A percentile compares a stretch with the other conserved stretches of the same genome.
phyloP scores from a whole-genome alignment of 2,888 invertebrate genomes.

The Junonia oenone region DNA sequence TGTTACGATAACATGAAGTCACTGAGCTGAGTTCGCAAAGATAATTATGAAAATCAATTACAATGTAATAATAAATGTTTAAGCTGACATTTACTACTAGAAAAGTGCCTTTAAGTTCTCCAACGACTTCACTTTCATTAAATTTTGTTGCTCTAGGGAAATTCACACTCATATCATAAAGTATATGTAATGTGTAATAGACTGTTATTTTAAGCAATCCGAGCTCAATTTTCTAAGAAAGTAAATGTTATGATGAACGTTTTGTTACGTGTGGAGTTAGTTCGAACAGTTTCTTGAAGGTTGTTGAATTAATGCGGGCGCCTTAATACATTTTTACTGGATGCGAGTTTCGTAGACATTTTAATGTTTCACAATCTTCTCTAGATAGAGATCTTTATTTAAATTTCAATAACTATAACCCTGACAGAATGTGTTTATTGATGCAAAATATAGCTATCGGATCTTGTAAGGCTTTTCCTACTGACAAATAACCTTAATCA shows the following conservation, averaged over 20 bases:
- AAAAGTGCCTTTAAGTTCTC: constrained; percentile 9
- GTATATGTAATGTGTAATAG: not conserved
- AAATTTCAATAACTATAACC: too few relatives aligned
- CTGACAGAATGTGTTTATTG: not conserved
- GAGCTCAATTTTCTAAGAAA: not conserved
- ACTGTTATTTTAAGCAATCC: not conserved
- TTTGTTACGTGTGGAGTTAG: not conserved
- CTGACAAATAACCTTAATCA: constrained; percentile 11
- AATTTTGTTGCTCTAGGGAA: constrained; percentile 14
- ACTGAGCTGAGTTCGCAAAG: not conserved
- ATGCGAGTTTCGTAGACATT: not conserved
- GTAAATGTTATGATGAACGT: not conserved
- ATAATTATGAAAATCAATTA: not conserved
- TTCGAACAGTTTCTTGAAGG: not conserved
- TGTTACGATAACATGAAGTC: not conserved
- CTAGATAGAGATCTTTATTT: too few relatives aligned
- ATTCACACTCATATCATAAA: constrained; percentile 14
- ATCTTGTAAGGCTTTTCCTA: constrained; percentile 6
- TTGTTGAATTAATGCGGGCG: not conserved
- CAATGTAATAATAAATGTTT: constrained; percentile 9
- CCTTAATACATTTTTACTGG: not conserved
- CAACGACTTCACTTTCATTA: constrained; percentile 14
- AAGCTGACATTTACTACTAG: constrained; percentile 13
- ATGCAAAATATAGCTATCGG: not conserved
- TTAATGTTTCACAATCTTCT: not conserved